Conservation (phyloP, 2,888 invertebrate species). For the Troides helena region DNA sequence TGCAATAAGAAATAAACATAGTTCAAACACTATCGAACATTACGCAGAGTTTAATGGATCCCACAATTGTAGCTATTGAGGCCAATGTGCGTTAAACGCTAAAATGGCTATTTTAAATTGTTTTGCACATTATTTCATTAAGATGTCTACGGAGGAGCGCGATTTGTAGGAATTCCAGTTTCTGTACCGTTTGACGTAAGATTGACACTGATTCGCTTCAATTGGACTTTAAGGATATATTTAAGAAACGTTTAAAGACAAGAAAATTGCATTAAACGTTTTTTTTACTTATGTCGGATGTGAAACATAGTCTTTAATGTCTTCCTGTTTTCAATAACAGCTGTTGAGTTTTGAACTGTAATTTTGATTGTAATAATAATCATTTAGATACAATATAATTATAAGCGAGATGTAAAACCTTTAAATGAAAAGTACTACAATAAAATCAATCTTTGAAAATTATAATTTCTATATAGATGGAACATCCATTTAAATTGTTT, state of each 20-base stretch:
- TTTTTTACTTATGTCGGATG: background rate
- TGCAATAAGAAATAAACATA: background rate
- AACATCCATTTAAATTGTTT: too few species aligned
- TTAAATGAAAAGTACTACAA: too few species aligned
- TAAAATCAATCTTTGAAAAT: too few species aligned
- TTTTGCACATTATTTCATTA: slow-evolving; percentile 58
- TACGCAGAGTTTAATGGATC: slow-evolving; percentile 20
- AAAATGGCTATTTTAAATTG: slow-evolving; percentile 48
- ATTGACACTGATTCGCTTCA: slow-evolving; percentile 19
- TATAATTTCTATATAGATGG: too few species aligned
- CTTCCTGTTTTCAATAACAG: background rate
- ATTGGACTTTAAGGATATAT: slow-evolving; percentile 14
- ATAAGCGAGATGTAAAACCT: too few species aligned
- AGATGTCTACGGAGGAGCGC: slow-evolving; percentile 27
- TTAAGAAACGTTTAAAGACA: slow-evolving; percentile 10
- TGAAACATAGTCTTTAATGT: background rate
- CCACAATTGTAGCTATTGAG: slow-evolving; percentile 38
- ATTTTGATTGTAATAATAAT: background rate
- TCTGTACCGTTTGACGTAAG: slow-evolving; percentile 4
- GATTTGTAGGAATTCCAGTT: slow-evolving; percentile 14
- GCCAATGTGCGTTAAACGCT: slow-evolving; percentile 42
- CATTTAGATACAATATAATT: background rate
- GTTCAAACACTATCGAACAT: slow-evolving; percentile 20
- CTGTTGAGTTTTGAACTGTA: background rate
- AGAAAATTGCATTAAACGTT: background rate